Evolutionary conservation across 1,140 invertebrate genomes (phyloP).

Genomic region (Chrysoperla carnea): DNA sequence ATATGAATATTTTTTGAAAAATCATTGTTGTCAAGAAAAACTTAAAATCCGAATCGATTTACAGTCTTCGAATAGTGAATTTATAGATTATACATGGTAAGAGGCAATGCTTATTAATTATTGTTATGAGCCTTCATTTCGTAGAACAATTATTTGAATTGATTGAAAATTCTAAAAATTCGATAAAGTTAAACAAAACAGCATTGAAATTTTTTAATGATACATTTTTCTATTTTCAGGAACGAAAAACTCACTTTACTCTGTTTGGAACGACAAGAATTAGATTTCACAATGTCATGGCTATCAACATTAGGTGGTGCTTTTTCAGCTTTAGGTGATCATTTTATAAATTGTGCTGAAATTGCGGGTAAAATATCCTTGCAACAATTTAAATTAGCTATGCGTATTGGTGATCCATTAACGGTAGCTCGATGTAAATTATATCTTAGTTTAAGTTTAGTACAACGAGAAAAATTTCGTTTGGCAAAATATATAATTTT

Average conservation of each 20-base stretch:
- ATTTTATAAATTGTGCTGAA: conserved; percentile 58
- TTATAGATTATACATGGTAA: conserved; percentile 50
- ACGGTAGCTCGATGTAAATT: conserved; percentile 62
- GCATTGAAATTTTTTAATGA: no score
- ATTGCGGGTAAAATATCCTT: conserved; percentile 74
- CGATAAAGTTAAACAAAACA: no score
- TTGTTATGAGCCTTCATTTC: conserved; percentile 1
- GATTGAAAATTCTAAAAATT: no score
- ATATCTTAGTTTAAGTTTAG: conserved; percentile 71
- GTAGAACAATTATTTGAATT: no score
- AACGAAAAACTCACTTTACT: conserved; percentile 18
- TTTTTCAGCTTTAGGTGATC: conserved; percentile 82
- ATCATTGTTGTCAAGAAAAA: not conserved
- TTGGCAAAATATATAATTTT: conserved; percentile 45
- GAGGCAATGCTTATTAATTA: conserved; percentile 4
- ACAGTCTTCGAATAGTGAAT: conserved; percentile 32
- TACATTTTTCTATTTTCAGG: conserved; percentile 19
- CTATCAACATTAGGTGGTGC: conserved; percentile 90
- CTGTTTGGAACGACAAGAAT: conserved; percentile 41
- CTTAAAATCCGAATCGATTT: conserved; percentile 18
- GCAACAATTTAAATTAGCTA: conserved; percentile 61
- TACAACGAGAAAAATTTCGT: conserved; percentile 56
- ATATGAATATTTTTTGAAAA: conserved; percentile 1
- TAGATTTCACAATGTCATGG: conserved; percentile 81
- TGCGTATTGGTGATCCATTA: conserved; percentile 61